Conservation (phyloP, 37 sponge, comb jelly and placozoan species). For the Diacarnus erythraeanus region DNA sequence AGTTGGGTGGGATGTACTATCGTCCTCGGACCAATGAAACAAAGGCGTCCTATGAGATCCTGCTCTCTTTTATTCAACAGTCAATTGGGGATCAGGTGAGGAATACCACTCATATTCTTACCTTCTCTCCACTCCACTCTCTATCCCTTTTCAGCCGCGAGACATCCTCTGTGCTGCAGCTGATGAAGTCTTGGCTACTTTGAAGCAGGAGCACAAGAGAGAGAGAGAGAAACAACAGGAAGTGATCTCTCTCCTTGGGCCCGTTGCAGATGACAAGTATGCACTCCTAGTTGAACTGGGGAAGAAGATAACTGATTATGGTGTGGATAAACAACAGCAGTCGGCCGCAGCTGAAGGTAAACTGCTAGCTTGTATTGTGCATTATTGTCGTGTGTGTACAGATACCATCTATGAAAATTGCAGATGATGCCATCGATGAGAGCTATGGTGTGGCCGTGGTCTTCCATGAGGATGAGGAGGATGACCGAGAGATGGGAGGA, state of each 20-base stretch:
- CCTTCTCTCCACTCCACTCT: neutral
- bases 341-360: slow-evolving; percentile 23
- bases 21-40: slow-evolving; percentile 84
- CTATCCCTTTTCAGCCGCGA: slow-evolving; percentile 62
- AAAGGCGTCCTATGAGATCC: slow-evolving; percentile 72
- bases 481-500: slow-evolving; percentile 21
- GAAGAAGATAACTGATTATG: slow-evolving; percentile 93
- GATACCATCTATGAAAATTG: slow-evolving; percentile 1
- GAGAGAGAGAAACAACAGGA: slow-evolving; percentile 89
- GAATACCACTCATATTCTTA: neutral
- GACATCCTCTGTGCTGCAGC: slow-evolving; percentile 98
- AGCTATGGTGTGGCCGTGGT: slow-evolving; percentile 94
- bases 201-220: slow-evolving; percentile 80
- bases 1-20: slow-evolving; percentile 66
- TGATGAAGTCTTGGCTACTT: slow-evolving; percentile 93
- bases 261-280: slow-evolving; percentile 82
- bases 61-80: slow-evolving; percentile 91
- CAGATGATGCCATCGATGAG: slow-evolving; percentile 89
- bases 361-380: neutral
- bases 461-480: slow-evolving; percentile 88
- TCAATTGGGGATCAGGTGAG: slow-evolving; percentile 86
- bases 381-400: neutral
- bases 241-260: slow-evolving; percentile 80
- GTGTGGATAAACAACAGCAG: slow-evolving; percentile 55
- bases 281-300: slow-evolving; percentile 77